Percentiles rank a stretch among this genome's conserved stretches.
These are phyloP conservation scores for Cheilosia vernalis DNA, from an alignment of 2,888 invertebrate species.

Conservation along the genomic window DNA sequence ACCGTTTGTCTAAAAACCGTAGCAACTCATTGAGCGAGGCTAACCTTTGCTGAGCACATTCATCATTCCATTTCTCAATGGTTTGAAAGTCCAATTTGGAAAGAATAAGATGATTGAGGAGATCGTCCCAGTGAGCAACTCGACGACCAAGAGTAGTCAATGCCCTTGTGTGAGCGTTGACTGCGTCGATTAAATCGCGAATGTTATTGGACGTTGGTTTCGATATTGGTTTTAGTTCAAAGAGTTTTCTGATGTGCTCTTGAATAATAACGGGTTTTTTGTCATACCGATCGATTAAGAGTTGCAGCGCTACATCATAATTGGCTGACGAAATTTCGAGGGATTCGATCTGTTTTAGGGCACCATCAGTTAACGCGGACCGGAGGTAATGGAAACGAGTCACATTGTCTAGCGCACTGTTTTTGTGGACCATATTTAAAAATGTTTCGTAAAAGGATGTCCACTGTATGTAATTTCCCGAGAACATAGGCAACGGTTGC, in stretches of 20 bases:
- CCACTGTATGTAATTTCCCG: no score
- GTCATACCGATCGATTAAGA: no score
- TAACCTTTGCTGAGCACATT: neutral
- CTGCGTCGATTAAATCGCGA: neutral
- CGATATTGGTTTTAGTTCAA: neutral
- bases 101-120: neutral
- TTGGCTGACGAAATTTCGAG: no score
- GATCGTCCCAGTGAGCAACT: neutral
- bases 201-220: neutral
- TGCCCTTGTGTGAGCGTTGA: constrained; percentile 1
- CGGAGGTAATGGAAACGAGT: no score
- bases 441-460: no score
- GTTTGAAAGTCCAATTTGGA: constrained; percentile 3
- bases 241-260: neutral
- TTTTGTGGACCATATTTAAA: no score
- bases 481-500: no score
- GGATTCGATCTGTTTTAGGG: no score
- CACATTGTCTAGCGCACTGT: no score
- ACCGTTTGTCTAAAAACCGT: neutral
- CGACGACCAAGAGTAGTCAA: constrained; percentile 1
- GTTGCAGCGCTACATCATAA: no score
- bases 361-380: no score
- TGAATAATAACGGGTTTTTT: no score
- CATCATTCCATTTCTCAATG: neutral
- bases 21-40: neutral